phyloP scores from a whole-genome alignment of 2,797 vertebrate species.

The Chromis chromis region DNA sequence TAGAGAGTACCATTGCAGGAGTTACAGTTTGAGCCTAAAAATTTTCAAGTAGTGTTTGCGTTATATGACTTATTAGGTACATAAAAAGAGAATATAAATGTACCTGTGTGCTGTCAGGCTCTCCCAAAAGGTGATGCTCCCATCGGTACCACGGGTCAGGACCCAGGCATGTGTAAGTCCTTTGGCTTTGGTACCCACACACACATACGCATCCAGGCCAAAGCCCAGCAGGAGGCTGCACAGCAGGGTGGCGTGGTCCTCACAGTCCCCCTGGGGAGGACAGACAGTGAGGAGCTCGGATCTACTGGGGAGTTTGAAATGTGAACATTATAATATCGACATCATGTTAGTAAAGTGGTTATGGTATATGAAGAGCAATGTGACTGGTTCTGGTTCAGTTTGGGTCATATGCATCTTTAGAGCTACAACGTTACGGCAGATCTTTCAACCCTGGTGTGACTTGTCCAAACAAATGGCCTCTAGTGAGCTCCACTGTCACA shows the following conservation, averaged over 20 bases:
- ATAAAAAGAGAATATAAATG: background rate
- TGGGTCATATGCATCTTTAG: too few relatives aligned
- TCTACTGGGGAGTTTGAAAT: background rate
- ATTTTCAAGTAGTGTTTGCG: background rate
- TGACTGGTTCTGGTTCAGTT: background rate
- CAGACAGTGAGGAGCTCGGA: background rate
- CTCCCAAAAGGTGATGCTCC: constrained; percentile 95
- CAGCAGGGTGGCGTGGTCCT: constrained; percentile 95
- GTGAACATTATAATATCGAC: background rate
- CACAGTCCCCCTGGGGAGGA: constrained; percentile 92
- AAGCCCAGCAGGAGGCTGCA: constrained; percentile 97
- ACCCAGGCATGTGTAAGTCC: constrained; percentile 93
- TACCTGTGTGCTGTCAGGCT: constrained; percentile 95
- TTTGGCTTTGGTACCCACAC: constrained; percentile 95
- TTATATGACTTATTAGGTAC: background rate
- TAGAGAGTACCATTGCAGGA: background rate
- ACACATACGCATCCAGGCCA: constrained; percentile 95
- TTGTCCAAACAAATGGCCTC: constrained; percentile 7
- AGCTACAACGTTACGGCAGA: background rate
- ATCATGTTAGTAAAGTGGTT: background rate
- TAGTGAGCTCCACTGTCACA: background rate
- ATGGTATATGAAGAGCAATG: background rate
- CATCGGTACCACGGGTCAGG: constrained; percentile 92
- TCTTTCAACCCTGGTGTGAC: background rate
- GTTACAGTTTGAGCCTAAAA: background rate